A percentile compares a stretch with the other conserved stretches of the same genome.
phyloP scores from a whole-genome alignment of 2,888 invertebrate genomes.

The Protonemura montana region DNA sequence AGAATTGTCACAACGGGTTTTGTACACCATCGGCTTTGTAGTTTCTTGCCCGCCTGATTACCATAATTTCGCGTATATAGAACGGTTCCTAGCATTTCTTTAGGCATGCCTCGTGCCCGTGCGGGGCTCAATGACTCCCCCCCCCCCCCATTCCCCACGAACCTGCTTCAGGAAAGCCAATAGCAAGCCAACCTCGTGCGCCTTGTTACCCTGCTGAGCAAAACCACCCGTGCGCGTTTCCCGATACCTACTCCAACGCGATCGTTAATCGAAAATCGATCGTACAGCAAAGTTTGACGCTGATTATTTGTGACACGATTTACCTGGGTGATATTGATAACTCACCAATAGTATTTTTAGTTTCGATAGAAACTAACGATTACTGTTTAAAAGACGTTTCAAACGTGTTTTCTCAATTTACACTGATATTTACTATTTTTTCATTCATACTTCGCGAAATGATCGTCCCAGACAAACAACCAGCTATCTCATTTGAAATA shows the following conservation, averaged over 20 bases:
- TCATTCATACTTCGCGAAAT: not conserved
- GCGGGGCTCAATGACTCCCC: not conserved
- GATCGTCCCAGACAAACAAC: not conserved
- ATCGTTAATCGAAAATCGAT: not conserved
- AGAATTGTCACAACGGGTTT: not conserved
- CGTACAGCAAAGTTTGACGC: not conserved
- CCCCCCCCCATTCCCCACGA: not conserved
- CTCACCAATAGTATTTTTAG: not conserved
- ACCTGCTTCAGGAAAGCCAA: not conserved
- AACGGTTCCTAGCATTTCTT: not conserved
- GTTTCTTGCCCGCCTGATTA: not conserved
- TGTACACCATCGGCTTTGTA: not conserved
- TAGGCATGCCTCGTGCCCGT: not conserved
- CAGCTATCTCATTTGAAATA: not conserved
- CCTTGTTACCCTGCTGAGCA: not conserved
- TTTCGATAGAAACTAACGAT: not conserved
- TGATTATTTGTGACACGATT: not conserved
- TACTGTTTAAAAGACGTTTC: too few relatives aligned
- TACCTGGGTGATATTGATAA: not conserved
- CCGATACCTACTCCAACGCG: not conserved
- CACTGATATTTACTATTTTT: not conserved
- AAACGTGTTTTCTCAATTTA: too few relatives aligned
- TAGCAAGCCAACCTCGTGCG: not conserved
- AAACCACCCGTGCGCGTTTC: not conserved
- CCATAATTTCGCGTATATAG: not conserved